Base-by-base conservation (phyloP, 2,888 invertebrate genomes). In the Machimus atricapillus region DNA sequence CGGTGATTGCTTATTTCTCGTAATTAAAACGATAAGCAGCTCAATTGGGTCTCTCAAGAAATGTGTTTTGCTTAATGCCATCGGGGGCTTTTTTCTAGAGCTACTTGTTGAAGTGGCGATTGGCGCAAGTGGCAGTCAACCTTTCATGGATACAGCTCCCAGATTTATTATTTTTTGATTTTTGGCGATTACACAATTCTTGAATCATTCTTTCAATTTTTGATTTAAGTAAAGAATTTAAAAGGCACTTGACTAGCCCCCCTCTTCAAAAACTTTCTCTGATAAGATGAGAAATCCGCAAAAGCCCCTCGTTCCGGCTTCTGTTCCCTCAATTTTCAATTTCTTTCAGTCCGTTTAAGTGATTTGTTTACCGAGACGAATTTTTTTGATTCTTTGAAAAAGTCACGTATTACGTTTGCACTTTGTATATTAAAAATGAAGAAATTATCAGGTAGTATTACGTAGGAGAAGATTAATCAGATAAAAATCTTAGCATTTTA, bases 61-160 rank as follows among this genome's bases (percentile, higher is more conserved):
- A 66, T 66, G 66, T 66, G 27, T 66, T 66, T 66, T 27, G 66
- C 12, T 27, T 66, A 66, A 66, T 27, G 66, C 66, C 9, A 27
- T 4, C 12, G 9, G 66, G 66, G 66, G 66, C 66, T 66, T 66
- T 66, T 66, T 66, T 56, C 16, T 66, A 6, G 12, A 23, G 66
- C 66, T 66, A 66, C 66, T 19, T 19, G 27, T 66, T 66, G 66
- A 66, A 66, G 66, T 66, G 66, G 66, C 12, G 66, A 66, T 27
- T 27, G 79, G 8, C 52, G 37, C 79, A 46, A 79, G 46, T 79
- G 46, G 79, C 46, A 27, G 46, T 40, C 12, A 14, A 9, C 79
- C 31, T 79, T 79, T 79, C 46, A 79, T 79, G 52, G 79, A 79
- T 79, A 79, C 79, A 52, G 79, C 79, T 79, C 79, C 79, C 31